Base-by-base conservation (phyloP, 2,113 vertebrate genomes). In the Odontophorus gujanensis region DNA sequence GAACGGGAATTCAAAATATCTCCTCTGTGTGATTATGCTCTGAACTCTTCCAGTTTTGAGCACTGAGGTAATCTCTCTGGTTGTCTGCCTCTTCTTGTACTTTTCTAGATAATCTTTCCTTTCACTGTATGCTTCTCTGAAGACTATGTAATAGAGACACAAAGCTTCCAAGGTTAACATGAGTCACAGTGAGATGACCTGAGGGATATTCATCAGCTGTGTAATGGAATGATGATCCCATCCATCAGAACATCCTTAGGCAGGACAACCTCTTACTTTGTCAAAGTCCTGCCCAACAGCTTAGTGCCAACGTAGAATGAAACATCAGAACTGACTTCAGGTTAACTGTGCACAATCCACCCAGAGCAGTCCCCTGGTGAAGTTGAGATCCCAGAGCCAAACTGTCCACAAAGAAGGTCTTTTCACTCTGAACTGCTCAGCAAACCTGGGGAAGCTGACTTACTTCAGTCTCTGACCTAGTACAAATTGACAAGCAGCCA, bases 1-100 rank as follows among this genome's bases (percentile, higher is more conserved):
- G 68, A 91, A 85, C 5, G 6, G 24, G 22, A 96, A 95, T 85
- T 82, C 28, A 92, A 77, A 95, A 59, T 77, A 34, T 7, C 48
- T 75, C 43, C 9, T 5, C 13, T 75, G 16, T 63, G 72, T 88
- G 28, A 92, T 51, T 84, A 57, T 88, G 61, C 66, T 84, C 48
- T 65, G n/a, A 81, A 36, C 13, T 40, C 79, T 65, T 91, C 11
- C 65, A 93, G 4, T 7, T 77, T 76, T 67, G 28, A 87, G 87
- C 45, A 87, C 6, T 50, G 14, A 77, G 28, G 25, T 50, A 62
- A 20, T 34, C 1, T 2, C 80, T 80, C 69, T 80, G 28, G 43
- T 80, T 57, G 32, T 30, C 65, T 80, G 32, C 34, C n/a, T 32
- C 21, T 62, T 87, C n/a, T 1, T 78, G 58, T 62, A 53, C 11